A percentile compares a stretch with the other conserved stretches of the same genome.
Evolutionary conservation across 1,140 invertebrate species (phyloP).

Genomic region (Potamilus streckersoni): DNA sequence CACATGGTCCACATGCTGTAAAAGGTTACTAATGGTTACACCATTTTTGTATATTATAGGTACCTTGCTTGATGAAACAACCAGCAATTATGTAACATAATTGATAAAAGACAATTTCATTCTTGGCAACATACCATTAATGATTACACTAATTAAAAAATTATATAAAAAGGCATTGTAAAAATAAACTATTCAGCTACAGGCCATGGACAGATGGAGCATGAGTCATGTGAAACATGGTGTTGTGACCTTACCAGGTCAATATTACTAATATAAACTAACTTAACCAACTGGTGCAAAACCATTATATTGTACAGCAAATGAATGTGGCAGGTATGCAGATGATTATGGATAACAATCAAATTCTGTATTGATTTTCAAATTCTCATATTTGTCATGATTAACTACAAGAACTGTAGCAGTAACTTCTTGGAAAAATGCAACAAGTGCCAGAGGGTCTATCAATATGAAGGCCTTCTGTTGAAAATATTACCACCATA

Average conservation of each 20-base stretch:
- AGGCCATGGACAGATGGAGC: background rate
- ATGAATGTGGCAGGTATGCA: background rate
- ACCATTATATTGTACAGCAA: slow-evolving; percentile 2
- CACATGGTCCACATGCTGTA: no score
- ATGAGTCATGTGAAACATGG: background rate
- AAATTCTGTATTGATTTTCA: background rate
- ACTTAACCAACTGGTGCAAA: background rate
- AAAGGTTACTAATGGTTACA: no score
- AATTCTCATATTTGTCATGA: slow-evolving; percentile 3
- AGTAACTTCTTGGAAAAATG: background rate
- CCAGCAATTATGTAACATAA: no score
- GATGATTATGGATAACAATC: background rate
- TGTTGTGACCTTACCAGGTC: background rate
- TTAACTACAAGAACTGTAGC: slow-evolving; percentile 1
- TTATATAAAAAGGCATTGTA: background rate
- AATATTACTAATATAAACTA: background rate
- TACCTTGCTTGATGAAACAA: no score
- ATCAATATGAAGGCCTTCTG: background rate
- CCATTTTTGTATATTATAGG: no score
- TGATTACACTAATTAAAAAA: no score
- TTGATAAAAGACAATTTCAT: no score
- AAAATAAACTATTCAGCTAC: background rate
- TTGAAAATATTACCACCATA: slow-evolving; percentile 1
- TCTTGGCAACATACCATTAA: no score
- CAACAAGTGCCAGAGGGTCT: background rate